Conservation (phyloP, 2,113 vertebrate genomes). For the Pachycephala philippinensis region DNA sequence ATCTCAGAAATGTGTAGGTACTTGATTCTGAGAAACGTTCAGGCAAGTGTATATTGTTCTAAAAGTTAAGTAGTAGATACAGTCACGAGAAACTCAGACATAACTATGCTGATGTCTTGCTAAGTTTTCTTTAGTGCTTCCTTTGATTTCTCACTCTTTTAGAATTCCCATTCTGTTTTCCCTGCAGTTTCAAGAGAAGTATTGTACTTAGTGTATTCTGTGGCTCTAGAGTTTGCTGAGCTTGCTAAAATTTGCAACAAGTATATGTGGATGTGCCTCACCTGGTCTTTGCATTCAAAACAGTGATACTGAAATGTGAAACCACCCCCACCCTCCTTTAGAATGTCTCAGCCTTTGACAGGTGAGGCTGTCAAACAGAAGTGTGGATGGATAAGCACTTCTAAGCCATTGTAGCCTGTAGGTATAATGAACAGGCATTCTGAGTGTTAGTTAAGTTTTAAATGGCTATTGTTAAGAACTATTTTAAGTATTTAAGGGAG, state of each 20-base stretch:
- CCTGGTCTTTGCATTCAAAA: not conserved
- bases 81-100: not conserved
- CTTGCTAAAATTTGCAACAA: not conserved
- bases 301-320: not conserved
- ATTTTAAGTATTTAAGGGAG: not conserved
- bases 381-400: not conserved
- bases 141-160: not conserved
- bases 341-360: not conserved
- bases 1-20: not conserved
- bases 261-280: not conserved
- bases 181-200: not conserved
- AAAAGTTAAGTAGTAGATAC: not conserved
- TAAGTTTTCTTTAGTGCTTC: not conserved
- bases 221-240: not conserved
- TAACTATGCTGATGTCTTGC: not conserved
- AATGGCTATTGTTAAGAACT: not conserved
- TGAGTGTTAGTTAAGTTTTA: not conserved
- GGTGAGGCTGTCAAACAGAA: not conserved
- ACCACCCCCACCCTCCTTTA: accelerated
- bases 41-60: not conserved
- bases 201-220: not conserved
- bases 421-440: not conserved
- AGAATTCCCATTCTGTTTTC: not conserved
- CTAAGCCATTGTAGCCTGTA: not conserved
- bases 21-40: not conserved